These are phyloP conservation scores for Clepsis dumicolana DNA, from an alignment of 2,888 invertebrate genomes.

Conservation along the genomic window DNA sequence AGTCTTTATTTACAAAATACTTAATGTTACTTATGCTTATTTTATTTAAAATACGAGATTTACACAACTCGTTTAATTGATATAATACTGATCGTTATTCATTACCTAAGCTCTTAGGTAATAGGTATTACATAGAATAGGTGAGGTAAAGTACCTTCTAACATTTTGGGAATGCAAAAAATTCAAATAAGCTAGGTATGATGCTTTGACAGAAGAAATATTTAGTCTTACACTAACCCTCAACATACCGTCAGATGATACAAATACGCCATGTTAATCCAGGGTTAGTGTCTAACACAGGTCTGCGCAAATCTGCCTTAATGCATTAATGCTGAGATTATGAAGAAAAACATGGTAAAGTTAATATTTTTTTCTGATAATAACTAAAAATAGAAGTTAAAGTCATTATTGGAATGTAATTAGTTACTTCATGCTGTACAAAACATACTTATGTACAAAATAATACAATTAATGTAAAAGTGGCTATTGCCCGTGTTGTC, in stretches of 20 bases:
- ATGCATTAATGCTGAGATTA: too few relatives aligned
- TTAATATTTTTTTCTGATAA: neutral
- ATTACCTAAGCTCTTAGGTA: neutral
- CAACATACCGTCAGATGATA: too few relatives aligned
- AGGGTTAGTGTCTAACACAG: too few relatives aligned
- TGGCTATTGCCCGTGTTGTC: neutral
- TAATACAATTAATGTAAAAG: neutral
- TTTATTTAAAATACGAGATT: slow-evolving; percentile 9
- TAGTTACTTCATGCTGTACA: neutral
- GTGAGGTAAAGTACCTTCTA: neutral
- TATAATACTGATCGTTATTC: slow-evolving; percentile 15
- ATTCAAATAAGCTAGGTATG: too few relatives aligned
- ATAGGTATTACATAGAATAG: neutral
- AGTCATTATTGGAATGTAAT: slow-evolving; percentile 2
- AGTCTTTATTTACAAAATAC: slow-evolving; percentile 54
- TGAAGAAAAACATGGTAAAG: too few relatives aligned
- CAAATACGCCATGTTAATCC: too few relatives aligned
- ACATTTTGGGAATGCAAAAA: neutral
- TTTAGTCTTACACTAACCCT: too few relatives aligned
- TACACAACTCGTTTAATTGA: slow-evolving; percentile 8
- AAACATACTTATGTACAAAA: neutral
- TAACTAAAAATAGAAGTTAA: neutral
- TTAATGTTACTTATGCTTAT: slow-evolving; percentile 16
- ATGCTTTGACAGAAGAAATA: too few relatives aligned
- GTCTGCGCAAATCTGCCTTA: too few relatives aligned